A percentile compares a stretch with the other conserved stretches of the same genome.
Conservation (phyloP, 2,888 invertebrate species). For the Agrilus biguttatus region DNA sequence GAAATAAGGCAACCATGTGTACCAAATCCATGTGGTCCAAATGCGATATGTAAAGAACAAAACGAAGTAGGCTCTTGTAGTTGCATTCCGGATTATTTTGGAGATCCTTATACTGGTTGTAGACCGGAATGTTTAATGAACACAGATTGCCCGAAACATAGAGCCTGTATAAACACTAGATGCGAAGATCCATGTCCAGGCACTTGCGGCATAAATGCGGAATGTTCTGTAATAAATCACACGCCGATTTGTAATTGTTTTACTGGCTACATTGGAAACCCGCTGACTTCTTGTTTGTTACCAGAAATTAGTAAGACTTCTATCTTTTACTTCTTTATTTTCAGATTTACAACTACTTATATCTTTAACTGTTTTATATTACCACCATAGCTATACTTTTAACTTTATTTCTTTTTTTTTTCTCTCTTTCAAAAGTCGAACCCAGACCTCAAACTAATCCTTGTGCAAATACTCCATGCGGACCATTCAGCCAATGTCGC, state of each 20-base stretch:
- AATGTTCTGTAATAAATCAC: constrained; percentile 71
- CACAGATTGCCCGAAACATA: constrained; percentile 62
- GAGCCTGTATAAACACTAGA: constrained; percentile 70
- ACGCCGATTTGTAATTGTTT: constrained; percentile 64
- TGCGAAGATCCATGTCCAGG: constrained; percentile 73
- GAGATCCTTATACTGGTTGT: constrained; percentile 76
- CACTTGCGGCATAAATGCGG: constrained; percentile 70
- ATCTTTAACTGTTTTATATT: neutral
- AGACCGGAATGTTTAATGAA: constrained; percentile 81
- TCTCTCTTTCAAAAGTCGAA: constrained; percentile 14
- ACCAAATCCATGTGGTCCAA: constrained; percentile 74
- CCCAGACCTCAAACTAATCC: constrained; percentile 33
- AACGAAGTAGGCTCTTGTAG: constrained; percentile 70
- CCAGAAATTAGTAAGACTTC: constrained; percentile 29
- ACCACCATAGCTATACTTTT: neutral
- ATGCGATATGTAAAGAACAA: constrained; percentile 70
- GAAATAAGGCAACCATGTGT: constrained; percentile 53
- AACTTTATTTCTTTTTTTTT: constrained; percentile 7
- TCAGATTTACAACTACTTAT: neutral
- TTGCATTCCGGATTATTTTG: constrained; percentile 69
- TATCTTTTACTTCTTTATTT: constrained; percentile 2
- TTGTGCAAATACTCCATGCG: constrained; percentile 60
- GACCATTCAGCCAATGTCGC: constrained; percentile 66
- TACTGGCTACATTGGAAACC: constrained; percentile 64
- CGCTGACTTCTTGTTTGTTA: constrained; percentile 56